Base-by-base conservation (phyloP, 1,140 invertebrate genomes). In the Sweltsa coloradensis region DNA sequence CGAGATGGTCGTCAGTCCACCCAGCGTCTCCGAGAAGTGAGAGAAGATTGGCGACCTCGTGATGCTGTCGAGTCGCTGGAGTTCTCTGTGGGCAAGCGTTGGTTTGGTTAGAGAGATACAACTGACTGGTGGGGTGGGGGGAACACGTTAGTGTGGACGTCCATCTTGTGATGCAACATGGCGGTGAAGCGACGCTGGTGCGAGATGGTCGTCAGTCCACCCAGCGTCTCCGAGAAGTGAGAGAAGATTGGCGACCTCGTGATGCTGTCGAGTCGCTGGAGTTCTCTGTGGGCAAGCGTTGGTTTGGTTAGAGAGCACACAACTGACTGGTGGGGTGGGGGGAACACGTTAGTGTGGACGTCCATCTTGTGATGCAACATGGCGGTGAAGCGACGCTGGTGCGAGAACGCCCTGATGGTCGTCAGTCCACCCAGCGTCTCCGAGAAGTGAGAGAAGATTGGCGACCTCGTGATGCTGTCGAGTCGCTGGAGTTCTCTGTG, bases 71-170 rank as follows among this genome's bases (percentile, higher is more conserved):
- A 71, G 62, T 44, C 82, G 68, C 59, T 87, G 83, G 19, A 88
- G 59, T 55, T 86, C 81, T 47, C 82, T 83, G 52, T 3, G n/a
- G n/a, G n/a, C n/a, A n/a, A n/a, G n/a, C n/a, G n/a, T n/a, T n/a
- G n/a, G n/a, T n/a, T n/a, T n/a, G n/a, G n/a, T n/a, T n/a, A n/a
- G n/a, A n/a, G n/a, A n/a, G n/a, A n/a, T n/a, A n/a, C n/a, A n/a
- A n/a, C n/a, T n/a, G n/a, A n/a, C n/a, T n/a, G n/a, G n/a, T n/a
- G n/a, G n/a, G n/a, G n/a, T n/a, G n/a, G n/a, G n/a, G n/a, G 67
- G 58, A 85, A 80, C 3, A 84, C 79, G 52, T 81, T 77, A 41
- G 83, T 80, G 59, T 89, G 85, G 9, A 61, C 61, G 59, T 90
- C 83, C 21, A 89, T 70, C 34, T 74, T 72, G 22, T 70, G 67